Evolutionary conservation across 2,797 vertebrate species (phyloP), one percentile per base, ranked within the genome.

Genomic region (Petrocephalus schoutedeni): DNA sequence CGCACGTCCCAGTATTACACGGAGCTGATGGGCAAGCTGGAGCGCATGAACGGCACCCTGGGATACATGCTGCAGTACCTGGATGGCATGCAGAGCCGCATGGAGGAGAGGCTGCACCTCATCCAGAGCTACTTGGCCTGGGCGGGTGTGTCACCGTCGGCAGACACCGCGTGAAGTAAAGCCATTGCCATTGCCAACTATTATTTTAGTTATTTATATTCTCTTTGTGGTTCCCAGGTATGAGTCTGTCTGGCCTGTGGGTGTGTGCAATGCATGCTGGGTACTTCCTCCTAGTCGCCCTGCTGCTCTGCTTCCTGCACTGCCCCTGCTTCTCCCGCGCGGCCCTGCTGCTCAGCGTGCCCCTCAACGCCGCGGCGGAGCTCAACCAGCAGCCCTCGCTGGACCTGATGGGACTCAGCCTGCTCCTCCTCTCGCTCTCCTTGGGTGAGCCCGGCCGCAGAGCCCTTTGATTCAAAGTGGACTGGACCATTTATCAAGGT

Each of bases 241-340:
- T 93, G 86, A 97, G 93, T 87, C 92, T 96, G 49, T 87, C 92
- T 0, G 92, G 93, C 49, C 90, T 95, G 90, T 96, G 95, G 92
- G 95, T 95, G 0, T 97, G 93, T 3, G 1, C 96, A 0, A 89
- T 95, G 2, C 95, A 96, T 0, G 6, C 91, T 0, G 93, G 93
- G 19, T 97, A 94, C 88, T 95, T 97, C 0, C n/a, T 94, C 0
- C 86, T 97, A 71, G 92, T 93, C 9, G 95, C 96, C 0, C 87
- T 94, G 0, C 91, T 97, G 3, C 92, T 97, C 91, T 94, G 95
- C 0, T 97, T 97, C 91, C 94, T 97, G 90, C 95, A 93, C 19
- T 95, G 94, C 41, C 93, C 94, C 0, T 91, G 64, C 0, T 95
- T 95, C 19, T 91, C 96, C 4, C 94, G 92, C 0, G 91, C 93